Conservation (phyloP, 2,888 invertebrate species). For the Oxytorus armatus region DNA sequence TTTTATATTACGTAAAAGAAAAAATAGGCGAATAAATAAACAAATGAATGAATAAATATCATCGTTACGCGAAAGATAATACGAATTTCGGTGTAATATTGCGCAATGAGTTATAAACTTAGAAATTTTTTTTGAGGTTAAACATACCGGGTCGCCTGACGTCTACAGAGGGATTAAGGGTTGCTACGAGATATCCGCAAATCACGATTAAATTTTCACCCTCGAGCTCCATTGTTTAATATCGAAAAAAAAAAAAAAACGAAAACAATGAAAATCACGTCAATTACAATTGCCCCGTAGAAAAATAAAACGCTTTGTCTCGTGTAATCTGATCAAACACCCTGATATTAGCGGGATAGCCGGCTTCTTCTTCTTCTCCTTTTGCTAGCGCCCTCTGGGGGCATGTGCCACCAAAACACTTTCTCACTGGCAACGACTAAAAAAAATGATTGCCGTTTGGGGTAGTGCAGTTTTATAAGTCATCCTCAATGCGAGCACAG, state of each 20-base stretch:
- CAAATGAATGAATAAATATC: background rate
- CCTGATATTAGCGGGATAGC: slow-evolving; percentile 45
- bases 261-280: slow-evolving; percentile 24
- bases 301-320: slow-evolving; percentile 32
- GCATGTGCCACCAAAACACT: too few species aligned
- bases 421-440: too few species aligned
- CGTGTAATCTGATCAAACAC: slow-evolving; percentile 27
- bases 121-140: slow-evolving; percentile 65
- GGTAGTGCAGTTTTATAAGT: too few species aligned
- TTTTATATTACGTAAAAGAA: background rate
- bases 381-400: too few species aligned
- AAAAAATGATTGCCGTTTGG: too few species aligned
- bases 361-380: too few species aligned
- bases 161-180: slow-evolving; percentile 93
- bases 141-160: slow-evolving; percentile 93
- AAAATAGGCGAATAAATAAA: background rate
- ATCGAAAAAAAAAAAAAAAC: slow-evolving; percentile 12
- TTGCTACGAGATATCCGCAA: slow-evolving; percentile 94
- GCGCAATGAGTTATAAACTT: slow-evolving; percentile 7
- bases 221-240: slow-evolving; percentile 91
- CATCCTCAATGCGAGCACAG: too few species aligned
- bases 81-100: slow-evolving; percentile 1
- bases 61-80: background rate
- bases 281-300: background rate
- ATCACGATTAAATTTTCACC: slow-evolving; percentile 93